phyloP scores from a whole-genome alignment of 2,113 vertebrate species.

The Lampris incognitus region DNA sequence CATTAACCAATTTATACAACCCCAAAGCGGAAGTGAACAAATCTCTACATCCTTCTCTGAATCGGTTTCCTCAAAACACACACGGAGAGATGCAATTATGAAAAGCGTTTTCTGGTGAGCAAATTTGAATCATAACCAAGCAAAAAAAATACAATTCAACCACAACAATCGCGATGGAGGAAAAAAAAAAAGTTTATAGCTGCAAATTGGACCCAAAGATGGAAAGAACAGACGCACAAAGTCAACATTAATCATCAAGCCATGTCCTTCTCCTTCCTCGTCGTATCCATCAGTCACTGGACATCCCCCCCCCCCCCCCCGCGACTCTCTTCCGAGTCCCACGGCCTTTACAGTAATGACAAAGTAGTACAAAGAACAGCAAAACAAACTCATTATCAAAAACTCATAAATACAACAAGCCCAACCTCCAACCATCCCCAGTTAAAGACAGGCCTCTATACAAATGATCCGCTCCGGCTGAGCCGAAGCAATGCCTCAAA shows the following conservation, averaged over 20 bases:
- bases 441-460: conserved; percentile 12
- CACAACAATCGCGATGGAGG: background rate
- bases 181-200: background rate
- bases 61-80: too few species aligned
- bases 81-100: too few species aligned
- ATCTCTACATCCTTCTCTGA: too few species aligned
- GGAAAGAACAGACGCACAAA: background rate
- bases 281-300: background rate
- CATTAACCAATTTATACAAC: too few species aligned
- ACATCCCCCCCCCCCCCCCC: background rate
- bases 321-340: background rate
- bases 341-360: conserved; percentile 4
- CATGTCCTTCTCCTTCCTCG: background rate
- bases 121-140: background rate
- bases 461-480: background rate
- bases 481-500: too few species aligned
- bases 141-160: background rate
- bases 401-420: conserved; percentile 1
- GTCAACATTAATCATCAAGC: background rate
- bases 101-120: background rate
- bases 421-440: background rate
- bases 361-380: background rate
- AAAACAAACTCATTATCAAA: background rate
- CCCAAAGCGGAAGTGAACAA: too few species aligned
- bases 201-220: conserved; percentile 4